A percentile compares a stretch with the other conserved stretches of the same genome.
These are phyloP conservation scores for Chrysemys picta DNA, from an alignment of 2,113 vertebrate species.

Conservation along the genomic window DNA sequence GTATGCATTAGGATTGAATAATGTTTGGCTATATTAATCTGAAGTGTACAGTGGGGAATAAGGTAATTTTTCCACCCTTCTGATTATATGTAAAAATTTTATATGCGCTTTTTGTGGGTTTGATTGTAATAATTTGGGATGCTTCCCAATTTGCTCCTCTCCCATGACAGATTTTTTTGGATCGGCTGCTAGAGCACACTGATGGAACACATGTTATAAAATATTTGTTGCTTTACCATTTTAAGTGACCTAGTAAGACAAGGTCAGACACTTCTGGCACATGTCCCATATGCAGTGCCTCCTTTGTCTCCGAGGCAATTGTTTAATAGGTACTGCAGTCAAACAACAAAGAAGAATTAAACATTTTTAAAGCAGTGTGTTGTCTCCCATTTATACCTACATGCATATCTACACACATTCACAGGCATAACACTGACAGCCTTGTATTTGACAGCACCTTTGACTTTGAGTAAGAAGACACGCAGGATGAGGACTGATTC, in stretches of 20 bases:
- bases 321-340: background rate
- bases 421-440: background rate
- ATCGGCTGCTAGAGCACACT: background rate
- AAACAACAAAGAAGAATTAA: background rate
- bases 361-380: background rate
- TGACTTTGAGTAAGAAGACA: background rate
- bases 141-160: conserved; percentile 52
- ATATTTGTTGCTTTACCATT: conserved; percentile 48
- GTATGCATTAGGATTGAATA: conserved; percentile 36
- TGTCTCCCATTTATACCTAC: background rate
- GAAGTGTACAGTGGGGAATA: conserved; percentile 59
- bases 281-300: background rate
- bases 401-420: fast-evolving
- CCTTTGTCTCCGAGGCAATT: background rate
- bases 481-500: conserved; percentile 35
- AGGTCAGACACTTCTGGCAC: background rate
- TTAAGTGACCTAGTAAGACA: conserved; percentile 28
- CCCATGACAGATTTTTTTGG: conserved; percentile 33
- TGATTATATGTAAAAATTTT: conserved; percentile 56
- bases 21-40: conserved; percentile 60
- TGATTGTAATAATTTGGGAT: conserved; percentile 56
- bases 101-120: conserved; percentile 35
- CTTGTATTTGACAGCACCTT: background rate
- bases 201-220: conserved; percentile 28
- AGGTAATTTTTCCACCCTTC: conserved; percentile 51